phyloP scores from a whole-genome alignment of 2,113 vertebrate species.

The Megaceryle maxima region DNA sequence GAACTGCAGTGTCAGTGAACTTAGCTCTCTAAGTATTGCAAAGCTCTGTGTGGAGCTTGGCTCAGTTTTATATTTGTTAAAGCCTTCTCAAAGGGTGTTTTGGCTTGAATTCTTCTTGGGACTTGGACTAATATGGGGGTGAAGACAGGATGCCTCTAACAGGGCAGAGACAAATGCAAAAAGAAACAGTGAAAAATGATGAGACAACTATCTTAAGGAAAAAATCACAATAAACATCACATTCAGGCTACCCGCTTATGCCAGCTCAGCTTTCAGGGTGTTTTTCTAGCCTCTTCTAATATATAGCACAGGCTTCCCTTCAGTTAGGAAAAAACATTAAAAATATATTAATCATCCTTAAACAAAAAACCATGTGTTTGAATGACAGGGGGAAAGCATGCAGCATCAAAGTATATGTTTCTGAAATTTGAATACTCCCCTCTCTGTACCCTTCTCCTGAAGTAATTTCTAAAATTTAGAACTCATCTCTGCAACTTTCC shows the following conservation, averaged over 20 bases:
- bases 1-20: neutral
- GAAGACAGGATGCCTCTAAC: conserved; percentile 44
- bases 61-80: neutral
- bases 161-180: conserved; percentile 40
- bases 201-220: conserved; percentile 32
- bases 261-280: conserved; percentile 40
- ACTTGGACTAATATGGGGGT: neutral
- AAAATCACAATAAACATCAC: conserved; percentile 50
- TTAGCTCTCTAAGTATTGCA: neutral
- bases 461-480: neutral
- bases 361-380: conserved; percentile 57
- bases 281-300: conserved; percentile 61
- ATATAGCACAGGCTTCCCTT: conserved; percentile 57
- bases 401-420: neutral
- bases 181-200: conserved; percentile 55
- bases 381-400: conserved; percentile 23
- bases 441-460: neutral
- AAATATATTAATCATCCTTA: conserved; percentile 67
- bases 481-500: neutral
- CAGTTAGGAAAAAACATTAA: conserved; percentile 58
- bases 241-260: conserved; percentile 30
- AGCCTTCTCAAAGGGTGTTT: neutral
- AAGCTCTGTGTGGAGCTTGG: neutral
- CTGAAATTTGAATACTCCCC: neutral
- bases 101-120: neutral